These are phyloP conservation scores for Nannoperca australis DNA, from an alignment of 2,797 vertebrate species.

Conservation along the genomic window DNA sequence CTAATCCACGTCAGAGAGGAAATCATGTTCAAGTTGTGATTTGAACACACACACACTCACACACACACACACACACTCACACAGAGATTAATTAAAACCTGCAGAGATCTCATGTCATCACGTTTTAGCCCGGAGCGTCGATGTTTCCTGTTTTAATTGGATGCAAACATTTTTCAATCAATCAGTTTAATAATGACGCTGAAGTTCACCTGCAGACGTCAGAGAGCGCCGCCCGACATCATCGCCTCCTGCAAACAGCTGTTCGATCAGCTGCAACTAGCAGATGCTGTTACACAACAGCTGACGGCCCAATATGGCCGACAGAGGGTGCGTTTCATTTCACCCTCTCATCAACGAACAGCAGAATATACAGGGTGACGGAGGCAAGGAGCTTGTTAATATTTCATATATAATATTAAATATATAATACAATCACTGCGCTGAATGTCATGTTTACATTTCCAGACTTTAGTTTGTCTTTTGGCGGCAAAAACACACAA, in stretches of 20 bases:
- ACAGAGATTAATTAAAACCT: too few relatives aligned
- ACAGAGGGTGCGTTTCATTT: slow-evolving; percentile 13
- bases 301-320: slow-evolving; percentile 34
- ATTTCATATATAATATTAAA: too few relatives aligned
- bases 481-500: neutral
- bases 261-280: slow-evolving; percentile 30
- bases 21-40: slow-evolving; percentile 37
- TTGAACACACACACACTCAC: slow-evolving; percentile 20
- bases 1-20: slow-evolving; percentile 46
- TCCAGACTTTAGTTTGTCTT: neutral
- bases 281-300: slow-evolving; percentile 24
- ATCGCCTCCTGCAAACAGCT: slow-evolving; percentile 24
- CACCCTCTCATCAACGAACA: slow-evolving; percentile 1
- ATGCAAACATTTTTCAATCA: neutral
- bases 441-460: neutral
- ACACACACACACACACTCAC: too few relatives aligned
- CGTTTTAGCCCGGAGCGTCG: neutral
- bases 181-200: too few relatives aligned
- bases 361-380: neutral
- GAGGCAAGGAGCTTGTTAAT: too few relatives aligned
- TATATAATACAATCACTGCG: too few relatives aligned
- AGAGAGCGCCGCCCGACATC: neutral
- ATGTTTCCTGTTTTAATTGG: neutral
- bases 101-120: neutral
- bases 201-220: neutral